These are phyloP conservation scores for Ophion ventricosus DNA, from an alignment of 2,888 invertebrate genomes.

Conservation along the genomic window DNA sequence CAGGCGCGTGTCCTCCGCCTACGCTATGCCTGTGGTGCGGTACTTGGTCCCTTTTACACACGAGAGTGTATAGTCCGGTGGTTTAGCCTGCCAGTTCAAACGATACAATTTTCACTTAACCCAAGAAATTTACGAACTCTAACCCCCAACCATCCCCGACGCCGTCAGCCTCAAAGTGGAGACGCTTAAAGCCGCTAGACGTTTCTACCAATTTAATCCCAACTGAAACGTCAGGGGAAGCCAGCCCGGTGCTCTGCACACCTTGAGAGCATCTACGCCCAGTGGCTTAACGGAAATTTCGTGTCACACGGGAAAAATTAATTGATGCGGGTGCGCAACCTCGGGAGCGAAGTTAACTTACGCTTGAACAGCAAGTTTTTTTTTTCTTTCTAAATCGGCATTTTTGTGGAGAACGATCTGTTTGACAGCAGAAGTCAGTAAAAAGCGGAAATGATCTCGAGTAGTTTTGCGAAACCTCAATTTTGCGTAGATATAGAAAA, in stretches of 20 bases:
- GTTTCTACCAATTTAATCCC: constrained; percentile 22
- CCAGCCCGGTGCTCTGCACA: neutral
- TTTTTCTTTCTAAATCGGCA: neutral
- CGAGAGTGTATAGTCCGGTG: constrained; percentile 15
- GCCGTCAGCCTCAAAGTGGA: neutral
- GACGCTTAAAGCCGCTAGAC: constrained; percentile 3
- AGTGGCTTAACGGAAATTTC: neutral
- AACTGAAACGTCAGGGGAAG: constrained; percentile 23
- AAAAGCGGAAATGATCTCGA: neutral
- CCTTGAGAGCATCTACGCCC: neutral
- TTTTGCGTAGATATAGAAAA: neutral
- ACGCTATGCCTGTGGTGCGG: neutral
- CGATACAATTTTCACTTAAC: constrained; percentile 54
- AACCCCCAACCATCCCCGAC: neutral
- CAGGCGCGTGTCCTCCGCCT: constrained; percentile 1
- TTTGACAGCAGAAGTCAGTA: neutral
- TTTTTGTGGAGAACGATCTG: neutral
- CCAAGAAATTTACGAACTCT: constrained; percentile 42
- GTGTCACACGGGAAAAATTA: neutral
- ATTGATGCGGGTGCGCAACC: neutral
- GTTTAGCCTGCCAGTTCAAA: constrained; percentile 48
- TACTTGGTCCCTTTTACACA: constrained; percentile 1
- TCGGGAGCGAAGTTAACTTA: neutral
- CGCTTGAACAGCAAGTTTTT: neutral
- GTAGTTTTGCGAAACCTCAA: neutral